Evolutionary conservation across 2,888 invertebrate genomes (phyloP).

Genomic region (Caenorhabditis sp.): DNA sequence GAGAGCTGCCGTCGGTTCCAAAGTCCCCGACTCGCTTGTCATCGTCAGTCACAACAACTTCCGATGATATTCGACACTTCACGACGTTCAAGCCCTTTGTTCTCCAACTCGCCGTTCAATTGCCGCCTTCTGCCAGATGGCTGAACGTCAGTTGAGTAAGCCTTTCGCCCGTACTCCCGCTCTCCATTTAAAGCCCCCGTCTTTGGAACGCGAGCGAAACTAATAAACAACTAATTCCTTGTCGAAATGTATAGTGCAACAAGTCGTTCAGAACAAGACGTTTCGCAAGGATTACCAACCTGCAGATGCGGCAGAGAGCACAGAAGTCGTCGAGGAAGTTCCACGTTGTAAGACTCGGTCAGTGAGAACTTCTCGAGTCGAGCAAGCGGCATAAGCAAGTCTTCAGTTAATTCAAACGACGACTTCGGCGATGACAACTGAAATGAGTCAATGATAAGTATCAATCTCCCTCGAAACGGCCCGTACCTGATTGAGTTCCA

Average conservation of each 20-base stretch:
- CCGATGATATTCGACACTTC: conserved; percentile 49
- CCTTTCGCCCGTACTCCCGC: conserved; percentile 8
- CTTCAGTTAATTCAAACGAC: conserved; percentile 43
- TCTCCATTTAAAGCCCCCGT: conserved; percentile 39
- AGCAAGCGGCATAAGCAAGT: conserved; percentile 47
- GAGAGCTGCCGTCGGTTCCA: not conserved
- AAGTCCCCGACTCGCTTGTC: no score
- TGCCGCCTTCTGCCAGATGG: conserved; percentile 41
- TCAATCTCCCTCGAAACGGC: not conserved
- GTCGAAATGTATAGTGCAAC: conserved; percentile 2
- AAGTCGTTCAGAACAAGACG: no score
- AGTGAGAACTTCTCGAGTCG: conserved; percentile 62
- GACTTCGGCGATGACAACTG: not conserved
- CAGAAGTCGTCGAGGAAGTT: conserved; percentile 36
- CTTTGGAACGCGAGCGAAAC: conserved; percentile 16
- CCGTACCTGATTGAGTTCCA: conserved; percentile 44
- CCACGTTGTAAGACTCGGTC: conserved; percentile 43
- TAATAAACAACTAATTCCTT: conserved; percentile 51
- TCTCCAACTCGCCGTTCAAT: conserved; percentile 32
- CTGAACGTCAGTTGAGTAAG: conserved; percentile 22
- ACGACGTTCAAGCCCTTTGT: conserved; percentile 12
- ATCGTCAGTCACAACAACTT: conserved; percentile 41
- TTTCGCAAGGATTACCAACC: conserved; percentile 51
- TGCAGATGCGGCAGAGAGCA: conserved; percentile 58
- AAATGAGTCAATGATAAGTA: not conserved